Evolutionary conservation across 2,888 invertebrate genomes (phyloP).

Genomic region (Coenonympha glycerion): DNA sequence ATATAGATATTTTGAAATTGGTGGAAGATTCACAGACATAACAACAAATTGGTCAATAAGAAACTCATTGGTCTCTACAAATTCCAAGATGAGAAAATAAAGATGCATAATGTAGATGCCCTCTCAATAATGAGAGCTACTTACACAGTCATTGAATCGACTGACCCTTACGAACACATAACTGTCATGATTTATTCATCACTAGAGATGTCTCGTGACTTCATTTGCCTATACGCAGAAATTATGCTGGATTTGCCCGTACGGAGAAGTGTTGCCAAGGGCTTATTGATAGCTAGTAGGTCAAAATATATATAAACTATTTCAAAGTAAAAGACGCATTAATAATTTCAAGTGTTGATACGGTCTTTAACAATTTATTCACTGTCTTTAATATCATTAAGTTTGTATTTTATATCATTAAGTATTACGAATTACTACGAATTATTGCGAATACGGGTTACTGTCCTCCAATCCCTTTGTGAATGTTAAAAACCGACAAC

Average conservation of each 20-base stretch:
- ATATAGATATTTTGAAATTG: too few relatives aligned
- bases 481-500: too few relatives aligned
- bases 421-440: too few relatives aligned
- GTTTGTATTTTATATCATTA: too few relatives aligned
- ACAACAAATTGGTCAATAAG: not conserved
- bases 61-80: not conserved
- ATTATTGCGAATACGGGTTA: too few relatives aligned
- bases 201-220: conserved; percentile 2
- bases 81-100: not conserved
- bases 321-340: too few relatives aligned
- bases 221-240: not conserved
- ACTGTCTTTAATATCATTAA: too few relatives aligned
- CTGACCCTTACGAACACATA: conserved; percentile 19
- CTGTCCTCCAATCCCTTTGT: too few relatives aligned
- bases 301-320: too few relatives aligned
- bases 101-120: conserved; percentile 6
- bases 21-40: not conserved
- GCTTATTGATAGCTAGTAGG: too few relatives aligned
- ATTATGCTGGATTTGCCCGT: not conserved
- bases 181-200: conserved; percentile 14
- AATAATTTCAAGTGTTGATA: too few relatives aligned
- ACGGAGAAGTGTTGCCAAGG: too few relatives aligned
- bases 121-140: conserved; percentile 23
- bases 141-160: conserved; percentile 19
- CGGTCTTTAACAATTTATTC: not conserved